Evolutionary conservation across 2,888 invertebrate genomes (phyloP), one percentile per base, ranked within the genome.

Genomic region (Galerucella pusilla): DNA sequence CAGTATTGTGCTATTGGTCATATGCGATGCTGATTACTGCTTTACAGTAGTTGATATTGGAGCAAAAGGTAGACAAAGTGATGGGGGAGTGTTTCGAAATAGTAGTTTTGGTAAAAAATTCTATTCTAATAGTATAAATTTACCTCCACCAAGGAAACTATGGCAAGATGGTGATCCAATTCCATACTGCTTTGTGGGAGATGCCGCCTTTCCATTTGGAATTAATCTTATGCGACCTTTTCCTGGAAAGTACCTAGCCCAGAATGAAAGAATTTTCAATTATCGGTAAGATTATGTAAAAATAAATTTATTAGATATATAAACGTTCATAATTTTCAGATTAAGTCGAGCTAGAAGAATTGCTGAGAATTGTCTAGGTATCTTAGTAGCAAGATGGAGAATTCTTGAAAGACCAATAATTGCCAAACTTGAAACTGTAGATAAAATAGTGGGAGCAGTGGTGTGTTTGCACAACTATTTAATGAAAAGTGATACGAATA

Each of bases 21-120:
- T 46, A 54, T 73, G 71, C 42, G 71, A 71, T 54, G 67, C 71
- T 6, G 61, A 71, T 16, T 74, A 76, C 68, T 52, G 70, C 42
- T 74, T 80, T 73, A 76, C 73, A 14, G 46, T 68, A 2, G 67
- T 79, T 28, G 78, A 80, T 70, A 75, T 79, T 46, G 79, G 75
- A 0, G 74, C 77, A 10, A 72, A 71, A 67, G 75, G 75, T 54
- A 49, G 73, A 20, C 57, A 70, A 65, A 76, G 78, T 59, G 79
- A 79, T 54, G 72, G 74, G 46, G 77, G 77, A 11, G 54, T 77
- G 9, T 74, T 77, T 52, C 63, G 54, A 52, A 63, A 72, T 25
- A 75, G 74, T 57, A 68, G 65, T 16, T 80, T 79, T 67, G 78
- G 73, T 61, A 3, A 71, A 46, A 67, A 63, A 6, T 63, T 79